These are phyloP conservation scores for Dolichopus griseipennis DNA, from an alignment of 2,888 invertebrate genomes.

Conservation along the genomic window DNA sequence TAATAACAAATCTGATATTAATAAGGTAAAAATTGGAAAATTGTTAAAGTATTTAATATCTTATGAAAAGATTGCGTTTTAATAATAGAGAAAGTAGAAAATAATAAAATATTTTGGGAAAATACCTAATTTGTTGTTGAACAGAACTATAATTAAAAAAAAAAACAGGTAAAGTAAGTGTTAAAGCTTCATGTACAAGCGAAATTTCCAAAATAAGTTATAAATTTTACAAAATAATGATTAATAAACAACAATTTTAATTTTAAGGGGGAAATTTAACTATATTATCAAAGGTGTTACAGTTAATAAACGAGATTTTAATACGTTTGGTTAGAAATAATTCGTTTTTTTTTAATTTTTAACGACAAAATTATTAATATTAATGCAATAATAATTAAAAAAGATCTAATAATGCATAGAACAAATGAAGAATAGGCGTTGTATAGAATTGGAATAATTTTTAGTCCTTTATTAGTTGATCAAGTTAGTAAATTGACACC, in stretches of 20 bases:
- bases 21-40: not conserved
- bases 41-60: not conserved
- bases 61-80: not conserved
- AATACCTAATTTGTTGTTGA: not conserved
- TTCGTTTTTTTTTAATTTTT: too few species aligned
- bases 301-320: not conserved
- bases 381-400: too few species aligned
- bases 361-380: too few species aligned
- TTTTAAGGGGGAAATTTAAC: not conserved
- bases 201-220: too few species aligned
- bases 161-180: not conserved
- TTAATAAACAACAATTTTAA: not conserved
- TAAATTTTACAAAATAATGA: not conserved
- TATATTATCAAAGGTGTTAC: not conserved
- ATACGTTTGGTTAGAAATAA: not conserved
- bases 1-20: not conserved
- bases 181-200: not conserved
- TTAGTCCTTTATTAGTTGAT: too few species aligned
- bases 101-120: not conserved
- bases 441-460: too few species aligned
- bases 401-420: too few species aligned
- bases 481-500: too few species aligned
- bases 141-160: not conserved
- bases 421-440: too few species aligned
- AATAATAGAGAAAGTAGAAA: not conserved